Percentiles rank a stretch among this genome's conserved stretches.
Conservation (phyloP, 2,797 vertebrate genomes). For the Monodelphis domestica region DNA sequence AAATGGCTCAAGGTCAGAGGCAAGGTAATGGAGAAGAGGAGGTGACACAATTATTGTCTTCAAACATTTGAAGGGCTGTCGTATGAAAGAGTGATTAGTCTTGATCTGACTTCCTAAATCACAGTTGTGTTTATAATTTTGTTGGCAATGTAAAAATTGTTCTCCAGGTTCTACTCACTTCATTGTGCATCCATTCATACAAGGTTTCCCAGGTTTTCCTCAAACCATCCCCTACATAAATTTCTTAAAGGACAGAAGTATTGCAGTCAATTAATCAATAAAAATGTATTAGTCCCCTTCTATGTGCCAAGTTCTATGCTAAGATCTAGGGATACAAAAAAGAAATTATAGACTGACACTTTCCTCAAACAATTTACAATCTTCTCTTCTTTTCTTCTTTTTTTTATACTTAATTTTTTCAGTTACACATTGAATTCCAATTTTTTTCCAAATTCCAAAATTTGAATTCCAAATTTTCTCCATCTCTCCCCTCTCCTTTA, state of each 20-base stretch:
- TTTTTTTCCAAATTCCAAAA: too few relatives aligned
- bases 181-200: background rate
- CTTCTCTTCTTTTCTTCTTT: too few relatives aligned
- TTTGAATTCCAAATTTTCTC: too few relatives aligned
- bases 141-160: background rate
- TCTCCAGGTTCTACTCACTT: background rate
- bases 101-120: background rate
- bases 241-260: background rate
- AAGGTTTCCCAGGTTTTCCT: background rate
- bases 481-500: background rate
- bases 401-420: background rate
- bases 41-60: background rate
- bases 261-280: background rate
- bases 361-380: background rate
- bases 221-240: background rate
- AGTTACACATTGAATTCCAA: too few relatives aligned
- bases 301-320: background rate
- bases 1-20: background rate
- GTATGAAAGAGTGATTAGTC: background rate
- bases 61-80: background rate
- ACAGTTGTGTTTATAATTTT: background rate
- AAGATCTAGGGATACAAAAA: background rate
- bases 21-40: background rate
- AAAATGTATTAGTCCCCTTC: background rate
- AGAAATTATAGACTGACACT: background rate